Base-by-base conservation (phyloP, 2,113 vertebrate genomes). In the Gobio gobio region DNA sequence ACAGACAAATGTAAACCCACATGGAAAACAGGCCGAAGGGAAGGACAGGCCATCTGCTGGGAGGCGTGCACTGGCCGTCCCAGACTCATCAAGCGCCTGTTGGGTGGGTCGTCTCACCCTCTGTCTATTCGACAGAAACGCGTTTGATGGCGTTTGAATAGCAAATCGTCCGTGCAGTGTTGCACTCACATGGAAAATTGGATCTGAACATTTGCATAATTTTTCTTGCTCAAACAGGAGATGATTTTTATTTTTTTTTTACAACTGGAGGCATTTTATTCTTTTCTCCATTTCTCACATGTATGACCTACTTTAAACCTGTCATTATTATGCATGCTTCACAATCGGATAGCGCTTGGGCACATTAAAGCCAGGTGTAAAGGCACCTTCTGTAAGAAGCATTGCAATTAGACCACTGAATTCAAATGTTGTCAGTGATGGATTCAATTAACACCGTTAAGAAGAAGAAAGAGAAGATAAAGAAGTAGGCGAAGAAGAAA, bases 11-110 rank as follows among this genome's bases (percentile, higher is more conserved):
- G 49, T 51, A 76, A 54, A 76, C 45, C 74, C 56, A 91, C 90
- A 90, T 88, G 86, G 89, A 89, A 88, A 91, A 90, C 88, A 88
- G 88, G 87, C 88, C 87, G 73, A 87, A 81, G 45, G 78, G 78
- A 81, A 81, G 61, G 78, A 68, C 78, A 36, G 24, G 24, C 78
- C 78, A 68, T 81, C 45, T 68, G 61, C 78, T 66, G 78, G 78
- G 78, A 81, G 77, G 78, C 78, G 43, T 29, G 45, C 16, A 1
- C 78, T 63, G 78, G 58, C 78, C 43, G 40, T 68, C 79, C 79
- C 20, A 49, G 61, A 81, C 45, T 81, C 26, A 51, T 81, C 43
- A 66, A 66, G 66, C 10, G 78, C 78, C 78, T 66, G 78, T 81
- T 51, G 79, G 78, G 59, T 80, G 58, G 24, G 79, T 81, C 68